Evolutionary conservation across 2,888 invertebrate genomes (phyloP).

Genomic region (Ennomos quercinarius): DNA sequence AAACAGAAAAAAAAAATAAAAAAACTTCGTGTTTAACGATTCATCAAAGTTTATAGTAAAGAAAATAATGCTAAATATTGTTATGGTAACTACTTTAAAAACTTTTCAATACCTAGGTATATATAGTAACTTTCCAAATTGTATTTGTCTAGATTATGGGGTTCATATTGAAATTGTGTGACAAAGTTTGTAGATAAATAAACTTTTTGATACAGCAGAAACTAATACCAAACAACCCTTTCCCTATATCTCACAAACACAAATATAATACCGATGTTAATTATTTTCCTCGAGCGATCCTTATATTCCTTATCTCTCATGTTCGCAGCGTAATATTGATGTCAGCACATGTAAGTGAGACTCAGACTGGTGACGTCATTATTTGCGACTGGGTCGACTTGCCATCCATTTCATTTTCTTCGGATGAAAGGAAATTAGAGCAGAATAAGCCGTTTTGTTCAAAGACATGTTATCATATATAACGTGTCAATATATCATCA

Average conservation of each 20-base stretch:
- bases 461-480: no score
- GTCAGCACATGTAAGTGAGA: slow-evolving; percentile 57
- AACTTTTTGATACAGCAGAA: slow-evolving; percentile 1
- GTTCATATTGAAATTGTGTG: no score
- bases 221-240: slow-evolving; percentile 33
- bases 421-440: neutral
- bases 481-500: no score
- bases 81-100: no score
- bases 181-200: no score
- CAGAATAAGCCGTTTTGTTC: neutral
- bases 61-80: no score
- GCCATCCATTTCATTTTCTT: slow-evolving; percentile 5
- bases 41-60: no score
- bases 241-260: slow-evolving; percentile 36
- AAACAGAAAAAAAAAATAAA: no score
- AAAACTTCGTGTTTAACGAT: no score
- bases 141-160: no score
- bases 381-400: slow-evolving; percentile 52
- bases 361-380: slow-evolving; percentile 60
- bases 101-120: no score
- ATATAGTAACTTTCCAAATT: no score
- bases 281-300: slow-evolving; percentile 50
- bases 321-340: slow-evolving; percentile 54
- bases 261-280: slow-evolving; percentile 52
- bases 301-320: slow-evolving; percentile 51